Percentiles rank a stretch among this genome's conserved stretches.
phyloP scores from a whole-genome alignment of 2,888 invertebrate species.

The Tetranychus piercei region DNA sequence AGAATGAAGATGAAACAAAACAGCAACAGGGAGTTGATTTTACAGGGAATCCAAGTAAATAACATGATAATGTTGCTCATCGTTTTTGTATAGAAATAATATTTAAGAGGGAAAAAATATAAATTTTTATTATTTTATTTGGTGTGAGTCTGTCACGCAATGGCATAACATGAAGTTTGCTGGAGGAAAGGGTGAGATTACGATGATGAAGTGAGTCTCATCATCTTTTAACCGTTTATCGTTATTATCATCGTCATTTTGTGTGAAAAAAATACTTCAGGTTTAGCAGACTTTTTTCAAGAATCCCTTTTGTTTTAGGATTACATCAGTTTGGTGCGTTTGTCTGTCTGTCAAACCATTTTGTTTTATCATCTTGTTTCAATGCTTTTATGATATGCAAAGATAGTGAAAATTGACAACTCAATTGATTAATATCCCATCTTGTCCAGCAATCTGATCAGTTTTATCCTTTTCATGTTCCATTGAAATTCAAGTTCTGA shows the following conservation, averaged over 20 bases:
- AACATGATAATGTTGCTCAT: neutral
- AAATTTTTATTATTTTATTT: neutral
- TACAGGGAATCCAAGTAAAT: neutral
- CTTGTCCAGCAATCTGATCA: no score
- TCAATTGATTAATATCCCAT: no score
- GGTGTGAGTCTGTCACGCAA: neutral
- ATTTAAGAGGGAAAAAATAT: neutral
- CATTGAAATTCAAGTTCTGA: no score
- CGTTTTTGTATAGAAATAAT: neutral
- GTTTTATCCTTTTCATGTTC: no score
- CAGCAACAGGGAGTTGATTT: slow-evolving; percentile 1
- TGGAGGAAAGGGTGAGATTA: neutral
- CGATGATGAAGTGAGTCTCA: neutral
- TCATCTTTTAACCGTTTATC: neutral
- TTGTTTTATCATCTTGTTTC: no score
- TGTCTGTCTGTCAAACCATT: no score
- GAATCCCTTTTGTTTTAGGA: no score
- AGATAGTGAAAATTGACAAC: no score
- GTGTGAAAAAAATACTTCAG: no score
- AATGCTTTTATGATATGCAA: no score
- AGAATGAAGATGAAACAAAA: neutral
- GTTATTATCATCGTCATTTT: neutral
- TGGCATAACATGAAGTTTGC: neutral
- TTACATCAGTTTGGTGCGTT: no score
- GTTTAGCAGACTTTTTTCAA: no score